These are phyloP conservation scores for Fissipunctia ypsillon DNA, from an alignment of 2,888 invertebrate species.

Conservation along the genomic window DNA sequence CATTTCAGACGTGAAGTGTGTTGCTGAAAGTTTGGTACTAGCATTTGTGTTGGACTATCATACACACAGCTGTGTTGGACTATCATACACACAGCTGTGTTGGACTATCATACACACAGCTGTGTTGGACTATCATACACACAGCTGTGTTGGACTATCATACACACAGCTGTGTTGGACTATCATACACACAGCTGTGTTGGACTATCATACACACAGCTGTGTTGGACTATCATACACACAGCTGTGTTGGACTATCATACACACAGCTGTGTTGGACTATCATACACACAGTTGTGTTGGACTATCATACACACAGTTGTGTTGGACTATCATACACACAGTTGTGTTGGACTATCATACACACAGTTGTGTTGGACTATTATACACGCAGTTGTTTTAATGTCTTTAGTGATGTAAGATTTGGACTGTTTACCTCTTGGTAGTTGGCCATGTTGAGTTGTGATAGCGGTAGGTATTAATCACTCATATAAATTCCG, in stretches of 20 bases:
- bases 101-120: not conserved
- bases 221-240: not conserved
- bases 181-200: not conserved
- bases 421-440: not conserved
- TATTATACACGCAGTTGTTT: too few species aligned
- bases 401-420: not conserved
- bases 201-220: not conserved
- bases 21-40: not conserved
- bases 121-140: not conserved
- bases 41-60: not conserved
- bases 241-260: not conserved
- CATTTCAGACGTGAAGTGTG: not conserved
- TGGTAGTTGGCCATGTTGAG: not conserved
- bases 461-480: not conserved
- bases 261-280: not conserved
- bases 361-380: too few species aligned
- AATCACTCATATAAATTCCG: slow-evolving; percentile 15
- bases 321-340: not conserved
- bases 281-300: not conserved
- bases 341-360: not conserved
- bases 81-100: not conserved
- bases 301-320: not conserved
- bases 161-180: not conserved
- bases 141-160: not conserved
- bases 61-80: not conserved